Conservation (phyloP, 2,797 vertebrate species). For the Parauchenoglanis punctatus region DNA sequence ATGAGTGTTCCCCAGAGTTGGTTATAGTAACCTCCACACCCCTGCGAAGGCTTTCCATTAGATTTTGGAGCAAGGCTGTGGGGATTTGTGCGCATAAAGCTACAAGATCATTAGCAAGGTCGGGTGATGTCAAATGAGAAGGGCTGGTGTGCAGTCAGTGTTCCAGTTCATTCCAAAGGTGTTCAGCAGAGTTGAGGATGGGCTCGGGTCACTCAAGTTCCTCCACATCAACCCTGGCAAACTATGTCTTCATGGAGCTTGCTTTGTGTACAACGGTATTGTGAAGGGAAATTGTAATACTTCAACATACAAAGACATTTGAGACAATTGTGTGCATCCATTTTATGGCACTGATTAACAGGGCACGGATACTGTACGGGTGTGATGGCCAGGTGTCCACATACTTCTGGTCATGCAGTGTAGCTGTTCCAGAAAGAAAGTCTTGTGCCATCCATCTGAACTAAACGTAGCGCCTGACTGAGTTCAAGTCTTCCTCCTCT, state of each 20-base stretch:
- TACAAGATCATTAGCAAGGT: neutral
- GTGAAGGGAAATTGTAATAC: neutral
- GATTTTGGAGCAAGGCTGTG: neutral
- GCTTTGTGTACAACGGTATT: neutral
- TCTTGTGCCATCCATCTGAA: neutral
- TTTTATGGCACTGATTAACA: neutral
- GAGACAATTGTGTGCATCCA: neutral
- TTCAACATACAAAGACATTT: neutral
- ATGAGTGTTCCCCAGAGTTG: neutral
- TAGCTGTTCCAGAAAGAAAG: neutral
- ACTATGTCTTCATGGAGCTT: neutral
- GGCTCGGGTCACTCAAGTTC: neutral
- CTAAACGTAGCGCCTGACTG: neutral
- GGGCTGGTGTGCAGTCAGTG: neutral
- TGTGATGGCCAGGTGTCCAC: neutral
- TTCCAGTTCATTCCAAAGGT: neutral
- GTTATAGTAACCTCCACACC: neutral
- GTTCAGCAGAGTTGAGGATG: neutral
- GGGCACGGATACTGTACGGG: neutral
- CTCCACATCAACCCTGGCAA: neutral
- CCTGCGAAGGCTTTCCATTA: neutral
- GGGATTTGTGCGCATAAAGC: neutral
- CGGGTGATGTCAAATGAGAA: neutral
- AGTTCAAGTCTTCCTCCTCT: constrained; percentile 13
- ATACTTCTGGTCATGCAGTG: neutral